These are phyloP conservation scores for Cheilosia grossa DNA, from an alignment of 2,888 invertebrate species.

Conservation along the genomic window DNA sequence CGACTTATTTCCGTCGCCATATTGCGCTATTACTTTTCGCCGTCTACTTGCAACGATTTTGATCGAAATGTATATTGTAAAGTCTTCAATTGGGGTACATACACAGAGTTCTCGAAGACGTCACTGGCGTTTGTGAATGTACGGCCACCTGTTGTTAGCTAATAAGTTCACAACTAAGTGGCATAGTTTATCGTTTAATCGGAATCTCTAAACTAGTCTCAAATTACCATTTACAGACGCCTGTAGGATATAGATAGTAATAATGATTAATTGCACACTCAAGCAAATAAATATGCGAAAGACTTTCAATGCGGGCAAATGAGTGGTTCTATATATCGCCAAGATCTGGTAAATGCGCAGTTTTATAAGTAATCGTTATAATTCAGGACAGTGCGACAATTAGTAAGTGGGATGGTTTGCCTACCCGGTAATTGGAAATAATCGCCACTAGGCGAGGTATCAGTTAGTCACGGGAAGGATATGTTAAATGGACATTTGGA, in stretches of 20 bases:
- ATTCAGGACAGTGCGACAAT: too few species aligned
- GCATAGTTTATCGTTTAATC: conserved; percentile 5
- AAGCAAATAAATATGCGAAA: background rate
- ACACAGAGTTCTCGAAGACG: background rate
- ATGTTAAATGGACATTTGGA: too few species aligned
- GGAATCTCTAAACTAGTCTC: conserved; percentile 3
- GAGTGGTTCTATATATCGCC: background rate
- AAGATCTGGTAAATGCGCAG: background rate
- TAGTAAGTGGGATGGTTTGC: too few species aligned
- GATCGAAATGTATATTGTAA: background rate
- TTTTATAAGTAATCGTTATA: too few species aligned
- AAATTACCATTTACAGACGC: background rate
- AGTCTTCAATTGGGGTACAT: background rate
- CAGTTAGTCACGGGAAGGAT: too few species aligned
- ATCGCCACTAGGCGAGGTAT: too few species aligned
- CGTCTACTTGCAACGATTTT: background rate
- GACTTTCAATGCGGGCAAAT: background rate
- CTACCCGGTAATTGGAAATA: too few species aligned
- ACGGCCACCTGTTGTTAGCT: background rate
- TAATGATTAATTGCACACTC: conserved; percentile 1
- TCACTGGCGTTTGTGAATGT: background rate
- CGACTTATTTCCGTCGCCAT: background rate
- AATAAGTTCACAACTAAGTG: background rate
- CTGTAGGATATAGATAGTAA: background rate
- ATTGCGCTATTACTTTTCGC: background rate